These are phyloP conservation scores for Mesembrinibis cayennensis DNA, from an alignment of 2,113 vertebrate genomes.

Conservation along the genomic window DNA sequence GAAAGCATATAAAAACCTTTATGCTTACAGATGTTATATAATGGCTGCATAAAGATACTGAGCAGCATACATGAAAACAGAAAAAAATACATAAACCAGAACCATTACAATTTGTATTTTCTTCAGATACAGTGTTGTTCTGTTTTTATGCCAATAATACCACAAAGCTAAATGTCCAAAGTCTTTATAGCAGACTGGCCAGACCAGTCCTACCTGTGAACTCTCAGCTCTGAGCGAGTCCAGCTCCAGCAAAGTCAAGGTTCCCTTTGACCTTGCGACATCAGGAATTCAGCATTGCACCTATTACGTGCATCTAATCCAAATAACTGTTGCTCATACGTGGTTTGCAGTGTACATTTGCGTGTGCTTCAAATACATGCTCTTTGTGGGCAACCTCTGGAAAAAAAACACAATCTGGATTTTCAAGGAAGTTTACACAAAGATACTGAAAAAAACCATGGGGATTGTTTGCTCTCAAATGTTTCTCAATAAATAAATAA, in stretches of 20 bases:
- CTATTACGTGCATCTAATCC: background rate
- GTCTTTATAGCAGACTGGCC: background rate
- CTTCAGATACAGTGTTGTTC: conserved; percentile 48
- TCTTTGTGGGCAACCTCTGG: background rate
- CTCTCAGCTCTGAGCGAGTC: background rate
- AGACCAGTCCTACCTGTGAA: background rate
- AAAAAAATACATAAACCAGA: conserved; percentile 48
- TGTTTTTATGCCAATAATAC: background rate
- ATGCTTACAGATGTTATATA: background rate
- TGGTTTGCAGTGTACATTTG: background rate
- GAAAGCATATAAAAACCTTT: background rate
- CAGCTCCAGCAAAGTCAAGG: background rate
- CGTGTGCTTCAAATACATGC: background rate
- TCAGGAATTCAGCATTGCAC: background rate
- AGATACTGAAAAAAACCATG: background rate
- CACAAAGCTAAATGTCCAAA: conserved; percentile 20
- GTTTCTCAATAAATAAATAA: conserved; percentile 21
- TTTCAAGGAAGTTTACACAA: conserved; percentile 21
- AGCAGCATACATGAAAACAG: conserved; percentile 62
- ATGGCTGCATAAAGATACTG: background rate
- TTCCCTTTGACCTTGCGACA: background rate
- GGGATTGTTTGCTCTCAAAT: conserved; percentile 4
- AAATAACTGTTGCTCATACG: background rate
- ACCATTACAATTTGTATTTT: conserved; percentile 52
- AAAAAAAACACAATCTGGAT: background rate